These are phyloP conservation scores for Pristiophorus japonicus DNA, from an alignment of 2,113 vertebrate genomes.

Conservation along the genomic window DNA sequence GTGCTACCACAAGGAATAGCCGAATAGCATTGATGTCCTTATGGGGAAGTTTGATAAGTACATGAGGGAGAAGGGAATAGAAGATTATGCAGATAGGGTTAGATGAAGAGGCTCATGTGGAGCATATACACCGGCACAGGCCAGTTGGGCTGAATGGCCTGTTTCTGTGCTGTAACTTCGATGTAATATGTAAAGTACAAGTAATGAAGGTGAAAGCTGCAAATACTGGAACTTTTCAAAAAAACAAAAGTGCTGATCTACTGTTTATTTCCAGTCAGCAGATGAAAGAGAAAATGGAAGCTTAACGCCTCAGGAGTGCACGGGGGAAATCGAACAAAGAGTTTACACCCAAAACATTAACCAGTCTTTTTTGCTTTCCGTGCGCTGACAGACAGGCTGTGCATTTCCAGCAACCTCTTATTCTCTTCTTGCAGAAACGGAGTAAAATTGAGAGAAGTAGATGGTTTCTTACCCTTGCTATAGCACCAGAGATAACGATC, in stretches of 20 bases:
- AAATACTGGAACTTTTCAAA: neutral
- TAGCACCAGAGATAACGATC: constrained; percentile 80
- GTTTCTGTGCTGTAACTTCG: too few relatives aligned
- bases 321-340: neutral
- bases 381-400: neutral
- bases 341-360: neutral
- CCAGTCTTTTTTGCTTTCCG: neutral
- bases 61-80: neutral
- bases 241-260: neutral
- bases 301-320: neutral
- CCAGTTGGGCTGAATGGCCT: neutral
- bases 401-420: neutral
- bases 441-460: neutral
- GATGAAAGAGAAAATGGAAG: neutral
- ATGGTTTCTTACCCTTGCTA: constrained; percentile 78
- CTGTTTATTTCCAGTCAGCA: neutral
- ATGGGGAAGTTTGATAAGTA: neutral
- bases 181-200: neutral
- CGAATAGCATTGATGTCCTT: neutral
- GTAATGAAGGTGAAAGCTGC: neutral
- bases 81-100: neutral
- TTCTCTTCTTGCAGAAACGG: neutral
- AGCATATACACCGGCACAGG: neutral
- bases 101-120: neutral
- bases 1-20: neutral